Percentiles rank a stretch among this genome's conserved stretches.
These are phyloP conservation scores for Azemiops feae DNA, from an alignment of 2,113 vertebrate species.

Conservation along the genomic window DNA sequence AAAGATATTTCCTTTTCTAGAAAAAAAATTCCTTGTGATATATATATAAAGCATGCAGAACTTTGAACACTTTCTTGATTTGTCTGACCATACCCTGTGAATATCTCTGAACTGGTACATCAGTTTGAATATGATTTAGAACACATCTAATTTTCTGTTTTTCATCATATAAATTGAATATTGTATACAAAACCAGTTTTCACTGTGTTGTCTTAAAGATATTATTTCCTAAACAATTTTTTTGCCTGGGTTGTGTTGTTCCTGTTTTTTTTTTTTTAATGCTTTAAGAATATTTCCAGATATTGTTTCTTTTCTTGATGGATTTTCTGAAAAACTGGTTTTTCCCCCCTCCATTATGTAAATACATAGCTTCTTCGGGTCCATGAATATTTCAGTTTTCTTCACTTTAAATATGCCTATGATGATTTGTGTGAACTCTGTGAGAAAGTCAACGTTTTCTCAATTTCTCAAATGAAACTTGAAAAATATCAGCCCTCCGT, in stretches of 20 bases:
- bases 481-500: neutral
- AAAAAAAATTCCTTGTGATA: slow-evolving; percentile 15
- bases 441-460: neutral
- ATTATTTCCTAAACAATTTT: neutral
- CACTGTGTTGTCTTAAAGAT: slow-evolving; percentile 2
- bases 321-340: neutral
- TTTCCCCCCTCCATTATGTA: neutral
- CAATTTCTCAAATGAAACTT: neutral
- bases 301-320: neutral
- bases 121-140: slow-evolving; percentile 2
- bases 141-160: slow-evolving; percentile 32
- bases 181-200: slow-evolving; percentile 20
- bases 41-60: neutral
- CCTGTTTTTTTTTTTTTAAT: neutral
- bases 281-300: slow-evolving; percentile 23
- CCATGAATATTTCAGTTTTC: neutral
- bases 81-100: neutral
- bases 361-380: neutral
- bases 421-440: neutral
- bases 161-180: slow-evolving; percentile 21
- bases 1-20: slow-evolving; percentile 48
- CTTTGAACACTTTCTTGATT: neutral
- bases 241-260: neutral
- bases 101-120: neutral
- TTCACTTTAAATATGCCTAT: neutral